Evolutionary conservation across 2,113 vertebrate species (phyloP).

Genomic region (Caloenas nicobarica): DNA sequence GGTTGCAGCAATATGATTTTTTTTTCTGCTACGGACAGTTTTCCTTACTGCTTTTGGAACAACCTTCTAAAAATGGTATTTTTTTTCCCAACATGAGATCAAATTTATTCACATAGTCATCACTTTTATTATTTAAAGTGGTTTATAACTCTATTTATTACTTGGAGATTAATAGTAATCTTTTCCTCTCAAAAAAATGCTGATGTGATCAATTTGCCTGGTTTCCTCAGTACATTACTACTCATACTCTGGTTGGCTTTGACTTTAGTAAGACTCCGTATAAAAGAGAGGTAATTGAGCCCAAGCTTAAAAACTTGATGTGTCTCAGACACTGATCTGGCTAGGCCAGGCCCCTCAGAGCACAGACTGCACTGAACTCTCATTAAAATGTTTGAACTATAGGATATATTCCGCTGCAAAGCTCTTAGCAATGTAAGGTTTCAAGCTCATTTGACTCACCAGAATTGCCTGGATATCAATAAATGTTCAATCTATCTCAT

Average conservation of each 20-base stretch:
- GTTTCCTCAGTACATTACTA: neutral
- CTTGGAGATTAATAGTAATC: neutral
- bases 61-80: neutral
- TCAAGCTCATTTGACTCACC: neutral
- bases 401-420: neutral
- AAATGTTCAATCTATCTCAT: neutral
- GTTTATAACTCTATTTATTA: no score
- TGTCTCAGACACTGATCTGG: neutral
- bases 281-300: neutral
- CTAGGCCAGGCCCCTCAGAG: neutral
- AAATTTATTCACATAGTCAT: no score
- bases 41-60: neutral
- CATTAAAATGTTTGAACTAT: neutral
- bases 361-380: neutral
- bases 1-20: neutral
- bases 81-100: no score
- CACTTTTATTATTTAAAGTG: no score
- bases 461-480: neutral
- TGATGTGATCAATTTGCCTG: neutral
- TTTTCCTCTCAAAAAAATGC: neutral
- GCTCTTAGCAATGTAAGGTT: neutral
- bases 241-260: neutral
- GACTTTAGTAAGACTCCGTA: neutral
- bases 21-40: neutral
- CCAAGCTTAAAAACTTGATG: neutral